Conservation (phyloP, 2,113 vertebrate species). For the Erpornis zantholeuca region DNA sequence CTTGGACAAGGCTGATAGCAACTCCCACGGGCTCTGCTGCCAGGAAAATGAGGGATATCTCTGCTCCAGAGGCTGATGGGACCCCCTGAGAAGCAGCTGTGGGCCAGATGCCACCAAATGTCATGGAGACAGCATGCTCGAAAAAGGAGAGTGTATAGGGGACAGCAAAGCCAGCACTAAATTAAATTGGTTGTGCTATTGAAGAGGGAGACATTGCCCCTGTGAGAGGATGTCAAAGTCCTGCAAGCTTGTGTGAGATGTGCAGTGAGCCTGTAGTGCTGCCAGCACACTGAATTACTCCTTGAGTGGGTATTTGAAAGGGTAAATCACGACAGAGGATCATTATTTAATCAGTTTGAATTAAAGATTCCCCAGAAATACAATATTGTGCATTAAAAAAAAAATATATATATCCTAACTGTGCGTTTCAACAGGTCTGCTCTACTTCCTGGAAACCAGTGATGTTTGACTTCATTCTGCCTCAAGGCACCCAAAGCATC, state of each 20-base stretch:
- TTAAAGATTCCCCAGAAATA: background rate
- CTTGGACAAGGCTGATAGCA: rapidly evolving
- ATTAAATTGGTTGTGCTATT: background rate
- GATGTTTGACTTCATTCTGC: background rate
- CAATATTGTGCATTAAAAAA: background rate
- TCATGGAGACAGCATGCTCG: rapidly evolving
- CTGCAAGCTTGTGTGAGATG: background rate
- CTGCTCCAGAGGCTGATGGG: background rate
- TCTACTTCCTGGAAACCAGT: background rate
- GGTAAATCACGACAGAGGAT: background rate
- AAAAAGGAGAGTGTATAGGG: background rate
- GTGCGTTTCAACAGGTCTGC: background rate
- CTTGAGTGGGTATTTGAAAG: background rate
- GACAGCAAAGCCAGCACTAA: background rate
- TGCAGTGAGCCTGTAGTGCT: background rate
- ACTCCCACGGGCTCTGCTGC: background rate
- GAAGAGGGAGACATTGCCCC: background rate
- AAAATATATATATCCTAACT: background rate
- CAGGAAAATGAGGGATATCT: background rate
- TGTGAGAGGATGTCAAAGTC: background rate
- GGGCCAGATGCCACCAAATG: background rate
- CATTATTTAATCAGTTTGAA: background rate
- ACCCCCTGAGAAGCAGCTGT: background rate
- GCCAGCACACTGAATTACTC: background rate
- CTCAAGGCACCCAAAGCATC: background rate